Percentiles rank a stretch among this genome's conserved stretches.
Conservation (phyloP, 2,113 vertebrate genomes). For the Pampusana beccarii region DNA sequence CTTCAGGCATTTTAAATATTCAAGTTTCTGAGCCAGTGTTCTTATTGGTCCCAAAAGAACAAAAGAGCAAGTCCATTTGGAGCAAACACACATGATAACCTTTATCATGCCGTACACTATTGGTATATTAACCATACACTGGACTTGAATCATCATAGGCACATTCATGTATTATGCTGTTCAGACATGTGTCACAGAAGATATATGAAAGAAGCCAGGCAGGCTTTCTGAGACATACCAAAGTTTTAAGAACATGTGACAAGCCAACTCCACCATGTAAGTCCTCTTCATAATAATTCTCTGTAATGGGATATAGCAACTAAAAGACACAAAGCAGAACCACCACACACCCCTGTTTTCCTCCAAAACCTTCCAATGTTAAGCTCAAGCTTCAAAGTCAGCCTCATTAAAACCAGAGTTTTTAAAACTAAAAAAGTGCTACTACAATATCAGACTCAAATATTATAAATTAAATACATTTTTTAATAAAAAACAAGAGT, state of each 20-base stretch:
- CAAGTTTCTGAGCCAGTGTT: not conserved
- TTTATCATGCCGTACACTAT: not conserved
- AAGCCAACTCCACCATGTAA: not conserved
- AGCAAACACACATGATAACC: not conserved
- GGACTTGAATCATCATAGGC: not conserved
- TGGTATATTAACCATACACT: not conserved
- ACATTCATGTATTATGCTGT: not conserved
- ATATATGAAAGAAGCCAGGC: not conserved
- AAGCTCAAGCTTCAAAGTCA: not conserved
- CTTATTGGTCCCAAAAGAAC: not conserved
- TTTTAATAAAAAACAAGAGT: not conserved
- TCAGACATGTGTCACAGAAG: not conserved
- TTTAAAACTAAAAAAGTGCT: not conserved
- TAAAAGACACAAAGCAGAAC: constrained; percentile 18
- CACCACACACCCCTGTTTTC: not conserved
- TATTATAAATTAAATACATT: not conserved
- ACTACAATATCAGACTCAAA: not conserved
- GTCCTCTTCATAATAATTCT: not conserved
- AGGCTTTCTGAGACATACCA: not conserved
- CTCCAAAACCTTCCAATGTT: not conserved
- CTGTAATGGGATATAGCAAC: not conserved
- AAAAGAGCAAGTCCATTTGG: not conserved
- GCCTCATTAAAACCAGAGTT: not conserved
- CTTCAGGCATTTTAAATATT: constrained; percentile 35
- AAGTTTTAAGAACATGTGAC: not conserved